These are phyloP conservation scores for Sycophila texana DNA, from an alignment of 2,888 invertebrate species.

Conservation along the genomic window DNA sequence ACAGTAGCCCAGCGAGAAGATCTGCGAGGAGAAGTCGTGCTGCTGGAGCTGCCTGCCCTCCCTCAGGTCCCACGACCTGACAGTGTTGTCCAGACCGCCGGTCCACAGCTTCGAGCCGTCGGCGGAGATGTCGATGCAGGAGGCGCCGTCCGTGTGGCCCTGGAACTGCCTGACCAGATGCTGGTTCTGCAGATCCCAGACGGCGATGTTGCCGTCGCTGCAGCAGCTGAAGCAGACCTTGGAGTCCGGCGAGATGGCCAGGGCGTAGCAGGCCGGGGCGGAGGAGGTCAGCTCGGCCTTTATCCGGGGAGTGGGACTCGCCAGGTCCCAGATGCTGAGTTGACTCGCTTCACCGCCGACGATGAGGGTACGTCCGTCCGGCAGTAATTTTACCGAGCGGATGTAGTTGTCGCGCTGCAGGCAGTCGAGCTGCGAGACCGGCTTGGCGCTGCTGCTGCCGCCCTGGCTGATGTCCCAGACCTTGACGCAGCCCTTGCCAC, in stretches of 20 bases:
- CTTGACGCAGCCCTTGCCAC: conserved; percentile 97
- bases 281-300: conserved; percentile 95
- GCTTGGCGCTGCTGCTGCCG: conserved; percentile 83
- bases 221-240: conserved; percentile 98
- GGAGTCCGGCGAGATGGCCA: conserved; percentile 96
- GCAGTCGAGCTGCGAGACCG: conserved; percentile 94
- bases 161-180: conserved; percentile 91
- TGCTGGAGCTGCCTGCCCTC: conserved; percentile 94
- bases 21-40: conserved; percentile 94
- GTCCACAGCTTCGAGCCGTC: conserved; percentile 97
- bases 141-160: conserved; percentile 96
- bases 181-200: conserved; percentile 97
- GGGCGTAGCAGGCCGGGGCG: conserved; percentile 97
- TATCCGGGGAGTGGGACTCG: conserved; percentile 91
- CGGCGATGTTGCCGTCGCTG: conserved; percentile 96
- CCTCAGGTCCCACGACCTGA: conserved; percentile 93
- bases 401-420: conserved; percentile 97
- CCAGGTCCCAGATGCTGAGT: conserved; percentile 96
- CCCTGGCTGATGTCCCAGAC: conserved; percentile 97
- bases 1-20: conserved; percentile 96
- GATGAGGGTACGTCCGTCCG: conserved; percentile 93
- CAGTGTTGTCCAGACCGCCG: conserved; percentile 95
- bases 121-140: conserved; percentile 95
- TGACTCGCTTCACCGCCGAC: conserved; percentile 97
- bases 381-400: conserved; percentile 91